A percentile compares a stretch with the other conserved stretches of the same genome.
These are phyloP conservation scores for Stichodactyla helianthus DNA, from an alignment of 64 coral and sea anemone genomes.

Conservation along the genomic window DNA sequence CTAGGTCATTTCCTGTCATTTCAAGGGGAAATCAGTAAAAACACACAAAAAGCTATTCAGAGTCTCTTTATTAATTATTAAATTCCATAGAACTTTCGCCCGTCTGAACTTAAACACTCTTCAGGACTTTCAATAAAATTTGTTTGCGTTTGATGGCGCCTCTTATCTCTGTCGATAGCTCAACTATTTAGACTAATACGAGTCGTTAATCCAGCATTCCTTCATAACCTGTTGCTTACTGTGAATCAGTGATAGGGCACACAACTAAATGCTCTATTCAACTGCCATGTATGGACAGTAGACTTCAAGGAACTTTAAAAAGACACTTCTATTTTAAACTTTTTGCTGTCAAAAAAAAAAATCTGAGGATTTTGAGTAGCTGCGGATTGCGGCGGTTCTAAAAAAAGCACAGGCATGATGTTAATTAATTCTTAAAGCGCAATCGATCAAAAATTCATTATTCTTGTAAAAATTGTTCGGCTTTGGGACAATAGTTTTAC, in stretches of 20 bases:
- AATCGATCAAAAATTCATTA: slow-evolving; percentile 7
- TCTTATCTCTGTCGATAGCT: slow-evolving; percentile 6
- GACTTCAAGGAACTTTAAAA: neutral
- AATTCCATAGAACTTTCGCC: neutral
- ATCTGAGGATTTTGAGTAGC: neutral
- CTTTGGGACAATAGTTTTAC: neutral
- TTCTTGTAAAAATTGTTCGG: neutral
- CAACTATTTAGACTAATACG: neutral
- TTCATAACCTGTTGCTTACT: slow-evolving; percentile 15
- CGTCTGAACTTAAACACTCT: neutral
- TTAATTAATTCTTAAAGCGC: slow-evolving; percentile 8
- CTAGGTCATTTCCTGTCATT: slow-evolving; percentile 14
- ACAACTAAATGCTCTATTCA: neutral
- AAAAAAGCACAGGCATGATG: neutral
- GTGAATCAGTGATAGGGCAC: neutral
- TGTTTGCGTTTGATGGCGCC: neutral
- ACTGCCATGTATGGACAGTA: neutral
- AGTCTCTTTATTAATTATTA: slow-evolving; percentile 19
- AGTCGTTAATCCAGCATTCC: slow-evolving; percentile 1
- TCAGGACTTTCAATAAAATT: neutral
- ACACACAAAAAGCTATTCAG: neutral
- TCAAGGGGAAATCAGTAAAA: neutral
- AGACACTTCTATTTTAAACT: neutral
- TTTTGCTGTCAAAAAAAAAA: neutral
- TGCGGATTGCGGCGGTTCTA: neutral